Evolutionary conservation across 2,797 vertebrate genomes (phyloP).

Genomic region (Orestias chungarensis): DNA sequence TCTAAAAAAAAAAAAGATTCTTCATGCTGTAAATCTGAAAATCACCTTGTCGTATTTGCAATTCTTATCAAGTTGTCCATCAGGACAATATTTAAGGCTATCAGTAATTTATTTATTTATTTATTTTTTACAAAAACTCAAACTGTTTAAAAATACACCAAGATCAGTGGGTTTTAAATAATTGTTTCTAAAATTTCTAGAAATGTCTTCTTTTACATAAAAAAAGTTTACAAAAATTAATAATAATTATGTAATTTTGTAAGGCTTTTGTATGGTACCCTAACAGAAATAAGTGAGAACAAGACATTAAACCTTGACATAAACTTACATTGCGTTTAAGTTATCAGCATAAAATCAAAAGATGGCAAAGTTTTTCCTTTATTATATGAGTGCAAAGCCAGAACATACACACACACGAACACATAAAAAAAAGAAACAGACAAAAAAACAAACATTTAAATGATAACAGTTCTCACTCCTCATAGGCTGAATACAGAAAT

Average conservation of each 20-base stretch:
- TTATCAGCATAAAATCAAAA: background rate
- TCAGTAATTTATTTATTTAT: too few relatives aligned
- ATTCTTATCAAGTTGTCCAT: background rate
- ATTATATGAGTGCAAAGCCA: background rate
- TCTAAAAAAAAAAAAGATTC: background rate
- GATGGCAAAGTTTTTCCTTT: background rate
- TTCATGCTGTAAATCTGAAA: background rate
- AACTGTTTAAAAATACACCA: too few relatives aligned
- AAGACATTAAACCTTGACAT: too few relatives aligned
- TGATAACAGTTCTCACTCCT: slow-evolving; percentile 25
- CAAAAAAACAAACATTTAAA: too few relatives aligned
- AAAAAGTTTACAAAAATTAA: too few relatives aligned
- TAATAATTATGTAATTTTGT: too few relatives aligned
- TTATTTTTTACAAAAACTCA: too few relatives aligned
- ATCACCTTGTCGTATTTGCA: background rate
- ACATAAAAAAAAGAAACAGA: too few relatives aligned
- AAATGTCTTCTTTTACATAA: background rate
- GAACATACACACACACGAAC: too few relatives aligned
- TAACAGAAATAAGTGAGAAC: background rate
- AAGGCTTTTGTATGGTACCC: background rate
- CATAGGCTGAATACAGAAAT: slow-evolving; percentile 49
- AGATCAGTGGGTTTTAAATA: too few relatives aligned
- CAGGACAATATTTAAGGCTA: background rate
- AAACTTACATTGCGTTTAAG: background rate
- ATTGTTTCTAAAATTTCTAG: too few relatives aligned